Base-by-base conservation (phyloP, 2,888 invertebrate species). In the Apodemia mormo region DNA sequence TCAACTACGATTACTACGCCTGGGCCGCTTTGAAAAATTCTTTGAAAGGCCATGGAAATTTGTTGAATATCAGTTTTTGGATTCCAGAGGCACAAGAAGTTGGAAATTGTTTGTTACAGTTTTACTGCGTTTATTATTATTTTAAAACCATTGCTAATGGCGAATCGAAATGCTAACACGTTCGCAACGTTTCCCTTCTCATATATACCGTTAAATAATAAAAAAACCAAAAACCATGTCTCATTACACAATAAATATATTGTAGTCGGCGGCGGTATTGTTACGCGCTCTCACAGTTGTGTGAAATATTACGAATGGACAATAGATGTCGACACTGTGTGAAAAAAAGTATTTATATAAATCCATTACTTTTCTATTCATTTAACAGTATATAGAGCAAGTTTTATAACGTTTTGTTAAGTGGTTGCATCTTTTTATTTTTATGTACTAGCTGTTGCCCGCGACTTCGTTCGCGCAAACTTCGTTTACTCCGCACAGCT, bases 261-360 rank as follows among this genome's bases (percentile, higher is more conserved):
- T 72, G 67, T 69, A 69, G 65, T 68, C 70, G 64, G 37, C 37
- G 64, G 54, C 37, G 14, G 43, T 68, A 65, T 70, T 74, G 71
- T 74, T 65, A 29, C n/a, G 14, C 43, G 54, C 69, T 74, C 74
- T 69, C 74, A 74, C 72, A 69, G 71, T 40, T 65, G 69, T 65
- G 30, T 45, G 69, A 67, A 52, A 65, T 37, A 66, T 72, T 69
- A 68, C 71, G 65, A 69, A 71, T 65, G 65, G 67, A 70, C 73
- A 74, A 74, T 72, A 73, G 70, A 61, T 73, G 71, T 68, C 71
- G 70, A 71, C 71, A 72, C 64, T 67, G 58, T 54, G 54, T 29
- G 40, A 58, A 70, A 54, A 40, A 43, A 64, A 66, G 14, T 12
- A 33, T 61, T 12, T 30, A 58, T 30, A 5, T 33, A 33, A 61